Base-by-base conservation (phyloP, 2,888 invertebrate species). In the Troides oblongomaculatus region DNA sequence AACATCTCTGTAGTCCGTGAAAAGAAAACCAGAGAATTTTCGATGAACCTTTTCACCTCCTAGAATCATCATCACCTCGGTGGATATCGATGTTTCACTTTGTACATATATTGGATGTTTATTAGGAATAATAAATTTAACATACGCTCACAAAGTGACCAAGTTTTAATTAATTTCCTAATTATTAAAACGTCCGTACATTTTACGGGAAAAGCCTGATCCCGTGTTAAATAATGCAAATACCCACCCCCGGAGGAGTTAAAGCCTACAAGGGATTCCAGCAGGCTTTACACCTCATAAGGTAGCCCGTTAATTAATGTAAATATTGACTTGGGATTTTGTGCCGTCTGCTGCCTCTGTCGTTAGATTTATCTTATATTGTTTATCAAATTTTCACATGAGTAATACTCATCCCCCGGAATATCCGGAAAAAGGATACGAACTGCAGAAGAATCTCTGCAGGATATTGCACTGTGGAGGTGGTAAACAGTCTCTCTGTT, bases 261-360 rank as follows among this genome's bases (percentile, higher is more conserved):
- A 36, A 68, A 64, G 64, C 60, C 50, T 60, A 63, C 50, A 53
- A 18, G 53, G 60, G 64, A 64, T 64, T 64, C 21, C 6, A 6
- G 30, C 6, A 25, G 21, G 64, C 68, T 68, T 68, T 64, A 64
- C 68, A 64, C 68, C 60, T 68, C 58, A 68, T 59, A 50, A 53
- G 64, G 64, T 60, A 60, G 63, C 18, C 36, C 63, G 68, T 64
- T 68, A 63, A 64, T 68, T 68, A 64, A 68, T 39, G 59, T 39
- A 68, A 68, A 68, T 64, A 68, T 68, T 64, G 53, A 59, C 36
- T 68, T 60, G 36, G 68, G 64, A 62, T 68, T 25, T 18, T 59
- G 59, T 59, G 12, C 25, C 25, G 50, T 21, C 39, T 17, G 39
- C 58, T 58, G 25, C 25, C 39, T 39, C 39, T 39, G 39, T 39